phyloP scores from a whole-genome alignment of 2,113 vertebrate species.

The Eublepharis macularius region DNA sequence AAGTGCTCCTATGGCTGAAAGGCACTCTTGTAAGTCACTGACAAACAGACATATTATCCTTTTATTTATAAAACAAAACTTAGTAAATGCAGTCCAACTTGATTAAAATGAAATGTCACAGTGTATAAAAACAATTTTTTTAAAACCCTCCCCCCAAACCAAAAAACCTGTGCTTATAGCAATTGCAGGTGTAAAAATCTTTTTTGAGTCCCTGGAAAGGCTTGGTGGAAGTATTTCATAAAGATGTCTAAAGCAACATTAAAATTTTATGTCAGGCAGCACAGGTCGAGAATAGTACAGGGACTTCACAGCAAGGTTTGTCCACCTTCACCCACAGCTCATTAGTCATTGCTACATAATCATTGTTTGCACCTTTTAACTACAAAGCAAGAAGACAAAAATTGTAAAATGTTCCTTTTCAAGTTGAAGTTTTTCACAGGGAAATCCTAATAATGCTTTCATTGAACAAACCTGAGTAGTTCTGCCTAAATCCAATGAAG shows the following conservation, averaged over 20 bases:
- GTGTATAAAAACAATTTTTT: constrained; percentile 67
- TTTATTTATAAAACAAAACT: constrained; percentile 10
- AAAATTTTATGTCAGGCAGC: constrained; percentile 84
- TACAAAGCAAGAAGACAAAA: constrained; percentile 33
- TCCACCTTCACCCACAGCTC: constrained; percentile 75
- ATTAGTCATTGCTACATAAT: constrained; percentile 70
- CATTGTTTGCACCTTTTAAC: constrained; percentile 47
- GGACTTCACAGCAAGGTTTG: constrained; percentile 81
- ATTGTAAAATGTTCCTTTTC: constrained; percentile 45
- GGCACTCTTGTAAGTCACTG: background rate
- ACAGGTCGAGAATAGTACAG: constrained; percentile 73
- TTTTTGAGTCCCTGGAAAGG: constrained; percentile 67
- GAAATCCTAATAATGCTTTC: too few relatives aligned
- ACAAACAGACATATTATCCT: background rate
- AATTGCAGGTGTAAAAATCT: constrained; percentile 74
- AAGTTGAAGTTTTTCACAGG: constrained; percentile 29
- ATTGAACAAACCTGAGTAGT: too few relatives aligned
- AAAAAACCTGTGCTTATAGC: constrained; percentile 55
- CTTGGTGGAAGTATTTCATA: constrained; percentile 74
- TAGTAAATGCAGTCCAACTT: constrained; percentile 24
- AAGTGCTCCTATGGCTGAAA: too few relatives aligned
- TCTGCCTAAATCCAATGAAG: too few relatives aligned
- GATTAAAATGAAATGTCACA: constrained; percentile 63
- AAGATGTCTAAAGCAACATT: constrained; percentile 80
- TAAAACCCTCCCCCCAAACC: constrained; percentile 57